Base-by-base conservation (phyloP, 2,113 vertebrate species). In the Grus americana region DNA sequence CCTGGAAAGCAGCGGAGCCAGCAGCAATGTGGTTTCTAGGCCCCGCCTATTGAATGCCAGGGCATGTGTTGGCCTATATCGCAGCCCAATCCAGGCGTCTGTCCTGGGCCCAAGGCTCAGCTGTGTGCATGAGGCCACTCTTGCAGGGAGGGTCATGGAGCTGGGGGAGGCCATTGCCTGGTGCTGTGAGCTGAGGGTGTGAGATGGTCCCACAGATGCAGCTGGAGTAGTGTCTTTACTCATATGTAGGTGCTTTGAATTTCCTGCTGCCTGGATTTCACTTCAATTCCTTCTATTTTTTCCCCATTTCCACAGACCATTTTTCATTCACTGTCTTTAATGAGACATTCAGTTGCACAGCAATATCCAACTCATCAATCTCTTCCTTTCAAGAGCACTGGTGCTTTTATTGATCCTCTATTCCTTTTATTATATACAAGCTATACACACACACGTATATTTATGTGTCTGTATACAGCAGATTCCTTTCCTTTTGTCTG, bases 261-360 rank as follows among this genome's bases (percentile, higher is more conserved):
- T 67, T 79, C 34, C 57, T 80, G 34, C 75, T 91, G 73, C n/a
- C 47, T 90, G 59, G 44, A 66, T 72, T 91, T 96, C 74, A 50
- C 85, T 85, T 88, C 58, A 47, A 62, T 58, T 89, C 62, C 42
- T 92, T 74, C 62, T 75, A 36, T 55, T 59, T 80, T 63, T 46
- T 54, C 9, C 47, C n/a, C 21, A 22, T 59, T 88, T 89, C 82
- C 84, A 82, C 78, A 95, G 67, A 70, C 29, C 55, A 79, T 96
- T 97, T 93, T 92, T 96, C 92, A 93, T 90, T 92, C 3, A 4
- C 76, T 85, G 62, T 82, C 95, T 85, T 76, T 93, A 96, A 95
- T 30, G 70, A 91, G 89, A 91, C 66, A 66, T 85, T 91, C 79
- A 83, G 88, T 79, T 92, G 73, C 81, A 75, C 92, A 95, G 90